Conservation (phyloP, 1,140 invertebrate genomes). For the Coelopa frigida region DNA sequence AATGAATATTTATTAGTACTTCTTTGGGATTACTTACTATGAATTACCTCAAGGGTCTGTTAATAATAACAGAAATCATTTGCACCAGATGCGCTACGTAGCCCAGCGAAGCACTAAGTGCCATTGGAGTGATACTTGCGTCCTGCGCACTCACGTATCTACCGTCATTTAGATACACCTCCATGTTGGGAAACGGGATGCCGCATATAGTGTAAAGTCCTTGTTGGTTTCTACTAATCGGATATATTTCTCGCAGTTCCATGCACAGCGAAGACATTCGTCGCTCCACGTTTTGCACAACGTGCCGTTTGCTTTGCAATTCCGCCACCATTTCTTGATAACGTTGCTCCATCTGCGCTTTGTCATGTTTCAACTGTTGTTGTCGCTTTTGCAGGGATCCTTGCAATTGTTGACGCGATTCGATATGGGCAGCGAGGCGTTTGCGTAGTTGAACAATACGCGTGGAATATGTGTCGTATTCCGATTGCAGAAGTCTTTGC, state of each 20-base stretch:
- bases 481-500: conserved; percentile 53
- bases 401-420: conserved; percentile 3
- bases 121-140: conserved; percentile 51
- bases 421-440: conserved; percentile 14
- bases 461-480: conserved; percentile 48
- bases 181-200: conserved; percentile 68
- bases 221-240: conserved; percentile 31
- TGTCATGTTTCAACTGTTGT: conserved; percentile 8
- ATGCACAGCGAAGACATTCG: conserved; percentile 41
- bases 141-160: conserved; percentile 23
- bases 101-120: conserved; percentile 68
- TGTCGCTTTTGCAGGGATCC: background rate
- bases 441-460: conserved; percentile 42
- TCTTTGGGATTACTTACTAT: background rate
- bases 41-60: conserved; percentile 64
- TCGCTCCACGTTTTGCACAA: conserved; percentile 24
- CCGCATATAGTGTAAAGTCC: conserved; percentile 57
- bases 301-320: conserved; percentile 15
- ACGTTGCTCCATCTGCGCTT: conserved; percentile 8
- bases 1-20: background rate
- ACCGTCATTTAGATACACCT: conserved; percentile 46
- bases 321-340: background rate
- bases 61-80: conserved; percentile 72
- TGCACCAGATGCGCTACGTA: conserved; percentile 71
- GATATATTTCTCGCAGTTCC: conserved; percentile 48